Conservation (phyloP, 2,113 vertebrate species). For the Amphiprion ocellaris region DNA sequence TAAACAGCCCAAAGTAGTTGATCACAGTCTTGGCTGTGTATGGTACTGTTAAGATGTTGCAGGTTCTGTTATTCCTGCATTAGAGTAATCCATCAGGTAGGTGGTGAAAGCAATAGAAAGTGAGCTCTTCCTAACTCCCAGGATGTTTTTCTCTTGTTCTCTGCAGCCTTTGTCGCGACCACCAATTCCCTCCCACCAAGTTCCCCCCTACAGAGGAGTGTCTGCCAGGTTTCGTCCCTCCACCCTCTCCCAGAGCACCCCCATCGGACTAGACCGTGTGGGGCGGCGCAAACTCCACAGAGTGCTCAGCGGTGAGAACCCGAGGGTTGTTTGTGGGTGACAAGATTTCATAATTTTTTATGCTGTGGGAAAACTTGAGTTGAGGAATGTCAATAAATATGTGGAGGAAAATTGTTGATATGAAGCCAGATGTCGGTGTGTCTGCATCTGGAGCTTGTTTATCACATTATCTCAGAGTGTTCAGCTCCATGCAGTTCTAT, state of each 20-base stretch:
- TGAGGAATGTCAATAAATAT: slow-evolving; percentile 51
- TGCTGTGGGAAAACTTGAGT: slow-evolving; percentile 44
- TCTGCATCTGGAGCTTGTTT: slow-evolving; percentile 33
- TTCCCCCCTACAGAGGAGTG: slow-evolving; percentile 93
- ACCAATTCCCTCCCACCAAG: slow-evolving; percentile 92
- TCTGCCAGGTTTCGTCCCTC: slow-evolving; percentile 92
- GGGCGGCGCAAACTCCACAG: slow-evolving; percentile 88
- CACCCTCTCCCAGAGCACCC: slow-evolving; percentile 94
- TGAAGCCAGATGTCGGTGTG: slow-evolving; percentile 21
- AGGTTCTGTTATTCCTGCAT: slow-evolving; percentile 3
- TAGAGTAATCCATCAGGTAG: not conserved
- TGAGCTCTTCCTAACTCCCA: slow-evolving; percentile 25
- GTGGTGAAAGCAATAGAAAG: slow-evolving; percentile 1
- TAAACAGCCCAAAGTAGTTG: not conserved
- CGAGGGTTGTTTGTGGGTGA: slow-evolving; percentile 19
- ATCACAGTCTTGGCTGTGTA: not conserved
- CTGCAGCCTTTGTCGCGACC: slow-evolving; percentile 88
- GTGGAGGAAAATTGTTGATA: slow-evolving; percentile 27
- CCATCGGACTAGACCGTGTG: slow-evolving; percentile 93
- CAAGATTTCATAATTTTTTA: slow-evolving; percentile 2
- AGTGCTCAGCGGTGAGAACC: slow-evolving; percentile 90
- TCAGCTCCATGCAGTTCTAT: slow-evolving; percentile 1
- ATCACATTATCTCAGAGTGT: not conserved
- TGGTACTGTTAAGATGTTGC: not conserved
- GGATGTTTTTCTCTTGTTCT: slow-evolving; percentile 22